Conservation (phyloP, 2,113 vertebrate species). For the Phrynosoma platyrhinos region DNA sequence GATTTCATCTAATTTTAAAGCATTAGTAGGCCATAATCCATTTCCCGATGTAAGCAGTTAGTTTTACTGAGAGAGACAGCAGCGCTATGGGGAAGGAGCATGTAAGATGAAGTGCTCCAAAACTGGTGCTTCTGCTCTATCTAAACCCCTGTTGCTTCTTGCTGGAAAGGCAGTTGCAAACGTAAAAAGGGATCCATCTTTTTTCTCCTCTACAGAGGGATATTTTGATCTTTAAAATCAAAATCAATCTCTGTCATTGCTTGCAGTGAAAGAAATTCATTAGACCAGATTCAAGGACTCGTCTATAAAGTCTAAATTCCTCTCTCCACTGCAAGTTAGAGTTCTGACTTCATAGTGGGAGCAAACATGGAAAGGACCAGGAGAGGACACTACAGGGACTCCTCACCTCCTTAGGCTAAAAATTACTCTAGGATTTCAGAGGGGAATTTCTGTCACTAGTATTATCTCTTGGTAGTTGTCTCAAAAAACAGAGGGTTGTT, state of each 20-base stretch:
- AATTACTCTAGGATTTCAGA: too few relatives aligned
- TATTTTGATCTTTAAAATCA: too few relatives aligned
- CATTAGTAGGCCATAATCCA: conserved; percentile 68
- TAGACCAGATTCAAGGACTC: too few relatives aligned
- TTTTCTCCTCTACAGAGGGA: too few relatives aligned
- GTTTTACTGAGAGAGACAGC: not conserved
- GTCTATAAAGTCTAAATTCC: not conserved
- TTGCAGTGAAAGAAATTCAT: too few relatives aligned
- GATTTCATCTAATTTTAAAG: conserved; percentile 66
- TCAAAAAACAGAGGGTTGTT: too few relatives aligned
- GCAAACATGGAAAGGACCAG: too few relatives aligned
- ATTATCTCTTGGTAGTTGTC: too few relatives aligned
- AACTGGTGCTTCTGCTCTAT: not conserved
- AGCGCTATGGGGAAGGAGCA: not conserved
- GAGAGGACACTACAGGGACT: not conserved
- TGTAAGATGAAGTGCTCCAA: not conserved
- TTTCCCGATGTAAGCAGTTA: conserved; percentile 43
- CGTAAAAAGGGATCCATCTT: too few relatives aligned
- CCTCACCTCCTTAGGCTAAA: too few relatives aligned
- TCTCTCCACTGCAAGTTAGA: not conserved
- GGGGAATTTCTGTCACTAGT: too few relatives aligned
- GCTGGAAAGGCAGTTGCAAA: not conserved
- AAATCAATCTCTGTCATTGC: too few relatives aligned
- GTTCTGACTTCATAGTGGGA: not conserved
- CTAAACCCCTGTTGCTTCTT: not conserved